Evolutionary conservation across 2,113 vertebrate genomes (phyloP).

Genomic region (Gulo gulo): DNA sequence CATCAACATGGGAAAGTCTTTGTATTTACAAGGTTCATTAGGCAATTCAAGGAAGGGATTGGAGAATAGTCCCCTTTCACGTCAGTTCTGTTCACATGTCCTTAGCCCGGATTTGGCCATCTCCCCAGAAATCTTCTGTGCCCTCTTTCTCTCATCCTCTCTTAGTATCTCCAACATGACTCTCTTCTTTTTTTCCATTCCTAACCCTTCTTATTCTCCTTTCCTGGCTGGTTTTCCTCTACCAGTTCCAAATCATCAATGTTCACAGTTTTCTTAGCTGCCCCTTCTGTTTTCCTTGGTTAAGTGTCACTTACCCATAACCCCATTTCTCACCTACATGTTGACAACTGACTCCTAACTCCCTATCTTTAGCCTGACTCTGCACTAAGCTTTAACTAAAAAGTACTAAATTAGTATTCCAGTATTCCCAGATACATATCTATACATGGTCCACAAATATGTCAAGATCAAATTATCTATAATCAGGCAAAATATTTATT

Average conservation of each 20-base stretch:
- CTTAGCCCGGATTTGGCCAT: neutral
- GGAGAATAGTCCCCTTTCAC: neutral
- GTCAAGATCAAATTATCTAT: constrained; percentile 1
- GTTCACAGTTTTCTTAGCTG: neutral
- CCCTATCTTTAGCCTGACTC: neutral
- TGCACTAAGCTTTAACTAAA: neutral
- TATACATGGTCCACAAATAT: neutral
- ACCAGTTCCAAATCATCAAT: neutral
- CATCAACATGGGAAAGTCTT: neutral
- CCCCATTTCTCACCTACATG: neutral
- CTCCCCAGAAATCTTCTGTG: neutral
- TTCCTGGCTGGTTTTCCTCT: neutral
- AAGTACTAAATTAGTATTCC: neutral
- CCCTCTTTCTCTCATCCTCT: neutral
- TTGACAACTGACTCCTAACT: neutral
- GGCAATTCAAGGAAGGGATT: neutral
- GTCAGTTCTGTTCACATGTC: neutral
- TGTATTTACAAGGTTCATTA: neutral
- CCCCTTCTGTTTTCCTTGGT: neutral
- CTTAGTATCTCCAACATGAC: neutral
- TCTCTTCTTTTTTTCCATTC: neutral
- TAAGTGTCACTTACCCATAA: neutral
- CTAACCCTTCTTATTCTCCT: neutral
- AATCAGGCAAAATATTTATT: neutral
- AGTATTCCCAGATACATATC: neutral